Evolutionary conservation across 2,113 vertebrate genomes (phyloP).

Genomic region (Heptranchias perlo): DNA sequence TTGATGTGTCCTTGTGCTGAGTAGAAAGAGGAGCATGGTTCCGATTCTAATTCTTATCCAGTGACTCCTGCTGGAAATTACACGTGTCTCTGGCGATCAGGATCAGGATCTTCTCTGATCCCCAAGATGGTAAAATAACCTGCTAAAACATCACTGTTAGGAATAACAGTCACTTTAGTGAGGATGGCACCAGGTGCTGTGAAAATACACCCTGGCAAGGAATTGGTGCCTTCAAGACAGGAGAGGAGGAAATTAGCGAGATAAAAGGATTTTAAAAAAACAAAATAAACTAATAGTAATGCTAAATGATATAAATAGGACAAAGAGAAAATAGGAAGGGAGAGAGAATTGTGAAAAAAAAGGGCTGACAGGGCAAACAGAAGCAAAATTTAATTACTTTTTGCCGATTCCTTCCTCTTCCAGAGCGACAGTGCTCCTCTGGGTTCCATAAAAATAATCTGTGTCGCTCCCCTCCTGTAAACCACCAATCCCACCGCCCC

Average conservation of each 20-base stretch:
- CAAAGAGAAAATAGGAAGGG: neutral
- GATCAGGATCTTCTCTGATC: neutral
- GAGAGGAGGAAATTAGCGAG: neutral
- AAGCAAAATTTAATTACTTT: neutral
- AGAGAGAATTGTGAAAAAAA: neutral
- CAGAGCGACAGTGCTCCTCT: too few species aligned
- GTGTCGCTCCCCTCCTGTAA: neutral
- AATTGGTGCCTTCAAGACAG: neutral
- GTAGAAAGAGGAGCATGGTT: neutral
- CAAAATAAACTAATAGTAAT: neutral
- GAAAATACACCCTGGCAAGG: neutral
- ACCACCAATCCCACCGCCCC: neutral
- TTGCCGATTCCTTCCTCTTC: neutral
- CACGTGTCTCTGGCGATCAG: neutral
- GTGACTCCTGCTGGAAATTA: neutral
- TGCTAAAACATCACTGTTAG: neutral
- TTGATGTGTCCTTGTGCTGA: neutral
- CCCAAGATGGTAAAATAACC: neutral
- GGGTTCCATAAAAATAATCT: neutral
- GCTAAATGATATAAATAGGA: neutral
- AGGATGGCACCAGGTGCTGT: neutral
- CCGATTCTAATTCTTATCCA: neutral
- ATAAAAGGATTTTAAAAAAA: neutral
- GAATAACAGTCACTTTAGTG: neutral
- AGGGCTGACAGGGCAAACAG: neutral